Evolutionary conservation across 2,888 invertebrate species (phyloP), one percentile per base, ranked within the genome.

Genomic region (Malachius bipustulatus): DNA sequence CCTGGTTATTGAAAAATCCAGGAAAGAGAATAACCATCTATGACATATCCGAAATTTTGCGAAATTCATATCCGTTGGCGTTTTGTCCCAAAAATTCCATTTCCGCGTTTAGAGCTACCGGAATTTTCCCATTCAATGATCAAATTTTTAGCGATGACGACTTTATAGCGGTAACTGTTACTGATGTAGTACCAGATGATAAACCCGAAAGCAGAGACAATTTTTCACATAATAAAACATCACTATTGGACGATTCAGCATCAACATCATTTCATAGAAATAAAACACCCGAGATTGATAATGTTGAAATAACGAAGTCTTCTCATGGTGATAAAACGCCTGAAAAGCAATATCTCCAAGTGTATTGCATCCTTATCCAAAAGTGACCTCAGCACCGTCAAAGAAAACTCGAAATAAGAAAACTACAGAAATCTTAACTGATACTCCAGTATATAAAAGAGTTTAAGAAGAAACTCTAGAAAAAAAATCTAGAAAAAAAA

Each of bases 61-160:
- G 33, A 4, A 26, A n/a, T 26, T 19, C 26, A 4, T 32, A 32
- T 32, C 26, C 33, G 8, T 14, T 31, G 6, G 31, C 31, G 6
- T 13, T 31, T 31, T 19, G 24, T 19, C 24, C n/a, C 24, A 19
- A 19, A 19, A 19, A 19, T n/a, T 19, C 24, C 24, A 19, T 19
- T n/a, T 19, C 24, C 6, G 24, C 24, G n/a, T 19, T 19, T 19
- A n/a, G n/a, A 19, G n/a, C 24, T 8, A 19, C 24, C 6, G 24
- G 24, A 6, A n/a, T 19, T 19, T 19, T 19, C n/a, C n/a, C n/a
- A n/a, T n/a, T 19, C 24, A 19, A 19, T 19, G 24, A 19, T 6
- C 24, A 6, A 19, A 19, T 19, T 19, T 19, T 19, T 19, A 19
- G n/a, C n/a, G 24, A 19, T n/a, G 24, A 19, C n/a, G 24, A 19